These are phyloP conservation scores for Cheirogaleus major DNA, from an alignment of 2,797 vertebrate species.

Conservation along the genomic window DNA sequence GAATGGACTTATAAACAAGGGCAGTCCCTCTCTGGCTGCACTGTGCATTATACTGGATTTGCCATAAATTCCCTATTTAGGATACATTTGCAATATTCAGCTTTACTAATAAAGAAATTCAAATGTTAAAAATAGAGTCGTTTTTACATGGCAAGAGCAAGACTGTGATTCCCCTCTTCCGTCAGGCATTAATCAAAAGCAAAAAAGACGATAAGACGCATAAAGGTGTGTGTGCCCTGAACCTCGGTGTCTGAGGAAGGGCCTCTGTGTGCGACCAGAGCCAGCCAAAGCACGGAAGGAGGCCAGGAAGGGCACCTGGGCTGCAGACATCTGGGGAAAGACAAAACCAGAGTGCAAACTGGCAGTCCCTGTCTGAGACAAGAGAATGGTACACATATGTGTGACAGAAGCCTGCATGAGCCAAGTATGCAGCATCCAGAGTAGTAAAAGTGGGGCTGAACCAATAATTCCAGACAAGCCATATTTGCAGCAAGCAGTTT, in stretches of 20 bases:
- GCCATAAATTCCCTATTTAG: neutral
- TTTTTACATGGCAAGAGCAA: neutral
- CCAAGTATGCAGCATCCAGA: neutral
- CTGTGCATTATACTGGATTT: fast-evolving
- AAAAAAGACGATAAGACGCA: neutral
- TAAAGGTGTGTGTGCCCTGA: neutral
- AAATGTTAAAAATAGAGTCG: neutral
- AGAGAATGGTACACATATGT: fast-evolving
- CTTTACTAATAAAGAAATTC: neutral
- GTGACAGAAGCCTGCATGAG: neutral
- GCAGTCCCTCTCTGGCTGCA: neutral
- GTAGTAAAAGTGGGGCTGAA: neutral
- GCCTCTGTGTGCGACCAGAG: fast-evolving
- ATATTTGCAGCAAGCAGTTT: fast-evolving
- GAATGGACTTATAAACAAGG: fast-evolving
- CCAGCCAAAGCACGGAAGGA: fast-evolving
- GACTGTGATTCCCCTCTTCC: neutral
- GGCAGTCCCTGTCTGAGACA: neutral
- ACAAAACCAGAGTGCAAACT: fast-evolving
- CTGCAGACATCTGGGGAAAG: fast-evolving
- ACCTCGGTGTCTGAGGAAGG: fast-evolving
- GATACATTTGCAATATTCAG: neutral
- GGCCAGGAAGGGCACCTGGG: neutral
- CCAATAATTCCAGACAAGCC: neutral
- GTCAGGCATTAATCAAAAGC: neutral